phyloP scores from a whole-genome alignment of 2,113 vertebrate species.

The Alces alces region DNA sequence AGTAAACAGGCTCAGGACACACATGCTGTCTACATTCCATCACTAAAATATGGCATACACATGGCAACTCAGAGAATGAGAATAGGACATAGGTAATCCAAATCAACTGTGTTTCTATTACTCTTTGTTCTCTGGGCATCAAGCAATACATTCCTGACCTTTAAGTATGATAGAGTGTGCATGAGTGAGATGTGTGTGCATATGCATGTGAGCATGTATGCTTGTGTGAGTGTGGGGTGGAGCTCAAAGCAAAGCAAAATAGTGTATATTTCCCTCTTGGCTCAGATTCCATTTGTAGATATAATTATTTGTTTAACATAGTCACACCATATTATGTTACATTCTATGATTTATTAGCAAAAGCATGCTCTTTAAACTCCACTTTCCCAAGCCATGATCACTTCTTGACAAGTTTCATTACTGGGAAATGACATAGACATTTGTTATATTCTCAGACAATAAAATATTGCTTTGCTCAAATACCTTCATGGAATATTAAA shows the following conservation, averaged over 20 bases:
- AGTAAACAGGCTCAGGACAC: not conserved
- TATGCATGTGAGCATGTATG: not conserved
- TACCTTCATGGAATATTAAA: slow-evolving; percentile 69
- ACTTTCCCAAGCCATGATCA: slow-evolving; percentile 59
- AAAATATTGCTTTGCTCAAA: slow-evolving; percentile 70
- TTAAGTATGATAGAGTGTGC: not conserved
- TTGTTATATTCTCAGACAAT: slow-evolving; percentile 70
- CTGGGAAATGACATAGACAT: slow-evolving; percentile 66
- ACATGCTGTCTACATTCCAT: not conserved
- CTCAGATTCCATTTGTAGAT: slow-evolving; percentile 36
- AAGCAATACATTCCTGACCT: not conserved
- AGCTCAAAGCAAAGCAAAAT: not conserved
- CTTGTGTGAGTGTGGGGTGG: not conserved
- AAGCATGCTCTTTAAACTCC: slow-evolving; percentile 48
- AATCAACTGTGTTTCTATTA: not conserved
- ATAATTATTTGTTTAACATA: slow-evolving; percentile 56
- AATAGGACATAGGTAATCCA: not conserved
- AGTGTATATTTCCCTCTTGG: not conserved
- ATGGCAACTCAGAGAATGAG: not conserved
- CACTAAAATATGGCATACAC: rapidly evolving
- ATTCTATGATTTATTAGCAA: slow-evolving; percentile 59
- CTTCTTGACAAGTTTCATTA: slow-evolving; percentile 69
- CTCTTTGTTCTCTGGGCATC: not conserved
- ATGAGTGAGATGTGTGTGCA: not conserved
- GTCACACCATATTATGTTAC: slow-evolving; percentile 51